These are phyloP conservation scores for Steinernema feltiae DNA, from an alignment of 1,140 invertebrate species.

Conservation along the genomic window DNA sequence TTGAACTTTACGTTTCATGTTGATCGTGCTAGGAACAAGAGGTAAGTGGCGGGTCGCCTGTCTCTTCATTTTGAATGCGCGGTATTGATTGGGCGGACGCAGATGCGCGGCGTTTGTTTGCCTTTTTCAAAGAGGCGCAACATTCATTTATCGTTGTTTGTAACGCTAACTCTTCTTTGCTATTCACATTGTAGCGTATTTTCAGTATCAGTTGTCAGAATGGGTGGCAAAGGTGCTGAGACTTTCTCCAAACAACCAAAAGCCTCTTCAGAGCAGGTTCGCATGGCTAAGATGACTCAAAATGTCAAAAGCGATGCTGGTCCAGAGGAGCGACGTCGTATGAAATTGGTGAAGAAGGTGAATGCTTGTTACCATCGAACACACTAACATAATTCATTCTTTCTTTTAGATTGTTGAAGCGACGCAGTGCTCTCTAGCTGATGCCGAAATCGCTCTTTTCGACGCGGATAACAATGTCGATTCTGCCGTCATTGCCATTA, in stretches of 20 bases:
- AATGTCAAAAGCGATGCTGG: not conserved
- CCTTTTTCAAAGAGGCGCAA: not conserved
- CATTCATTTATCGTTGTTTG: not conserved
- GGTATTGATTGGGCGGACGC: not conserved
- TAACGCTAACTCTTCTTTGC: not conserved
- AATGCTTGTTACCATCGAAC: too few relatives aligned
- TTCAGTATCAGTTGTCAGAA: not conserved
- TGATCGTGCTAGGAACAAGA: too few relatives aligned
- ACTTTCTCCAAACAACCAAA: conserved; percentile 1
- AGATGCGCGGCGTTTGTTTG: not conserved
- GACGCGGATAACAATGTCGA: conserved; percentile 11
- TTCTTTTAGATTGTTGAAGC: not conserved
- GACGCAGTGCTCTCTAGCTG: not conserved
- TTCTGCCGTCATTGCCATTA: not conserved
- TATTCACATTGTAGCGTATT: not conserved
- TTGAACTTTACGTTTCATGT: too few relatives aligned
- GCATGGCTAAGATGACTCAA: not conserved
- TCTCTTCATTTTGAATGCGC: not conserved
- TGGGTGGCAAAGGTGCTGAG: not conserved
- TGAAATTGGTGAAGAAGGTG: not conserved
- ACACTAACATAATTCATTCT: too few relatives aligned
- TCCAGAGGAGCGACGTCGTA: not conserved
- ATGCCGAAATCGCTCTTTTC: not conserved
- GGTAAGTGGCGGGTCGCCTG: not conserved
- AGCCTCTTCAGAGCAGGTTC: not conserved